These are phyloP conservation scores for Cepphus grylle DNA, from an alignment of 2,113 vertebrate genomes.

Conservation along the genomic window DNA sequence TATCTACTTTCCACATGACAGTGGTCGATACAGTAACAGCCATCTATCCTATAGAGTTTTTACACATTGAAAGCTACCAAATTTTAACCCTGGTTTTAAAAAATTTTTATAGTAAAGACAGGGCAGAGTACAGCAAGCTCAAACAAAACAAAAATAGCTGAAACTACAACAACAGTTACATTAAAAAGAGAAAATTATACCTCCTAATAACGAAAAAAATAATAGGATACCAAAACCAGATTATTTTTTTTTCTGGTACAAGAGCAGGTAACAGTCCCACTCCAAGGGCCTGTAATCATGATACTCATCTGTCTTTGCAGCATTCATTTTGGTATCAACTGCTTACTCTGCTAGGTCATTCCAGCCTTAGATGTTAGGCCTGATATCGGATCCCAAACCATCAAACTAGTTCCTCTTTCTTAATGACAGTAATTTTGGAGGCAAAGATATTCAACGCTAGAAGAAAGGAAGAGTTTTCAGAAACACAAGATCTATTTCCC, in stretches of 20 bases:
- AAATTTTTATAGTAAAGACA: background rate
- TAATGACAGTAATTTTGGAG: background rate
- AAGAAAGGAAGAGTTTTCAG: background rate
- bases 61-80: background rate
- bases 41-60: background rate
- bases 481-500: background rate
- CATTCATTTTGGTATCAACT: background rate
- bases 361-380: background rate
- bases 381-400: background rate
- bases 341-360: background rate
- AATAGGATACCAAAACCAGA: background rate
- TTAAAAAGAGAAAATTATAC: background rate
- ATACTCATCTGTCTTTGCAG: background rate
- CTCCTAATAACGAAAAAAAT: background rate
- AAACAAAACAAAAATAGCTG: background rate
- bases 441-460: background rate
- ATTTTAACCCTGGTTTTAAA: background rate
- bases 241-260: background rate
- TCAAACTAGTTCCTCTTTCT: background rate
- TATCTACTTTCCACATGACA: background rate
- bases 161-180: background rate
- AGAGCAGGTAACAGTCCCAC: background rate
- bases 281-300: background rate
- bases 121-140: background rate
- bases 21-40: background rate